Conservation (phyloP, 2,888 invertebrate genomes). For the Gymnoscelis rufifasciata region DNA sequence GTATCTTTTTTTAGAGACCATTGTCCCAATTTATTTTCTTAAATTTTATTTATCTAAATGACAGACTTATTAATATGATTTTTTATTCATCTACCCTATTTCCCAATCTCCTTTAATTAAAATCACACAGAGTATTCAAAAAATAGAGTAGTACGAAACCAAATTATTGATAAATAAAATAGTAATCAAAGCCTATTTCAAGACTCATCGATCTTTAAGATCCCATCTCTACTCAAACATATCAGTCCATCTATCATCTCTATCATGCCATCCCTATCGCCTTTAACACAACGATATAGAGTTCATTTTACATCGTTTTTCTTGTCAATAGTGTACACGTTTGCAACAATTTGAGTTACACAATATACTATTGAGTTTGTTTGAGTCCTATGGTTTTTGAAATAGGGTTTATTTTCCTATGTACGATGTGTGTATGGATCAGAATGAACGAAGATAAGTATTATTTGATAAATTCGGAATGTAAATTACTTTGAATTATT, state of each 20-base stretch:
- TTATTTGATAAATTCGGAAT: constrained; percentile 48
- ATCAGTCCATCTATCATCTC: constrained; percentile 38
- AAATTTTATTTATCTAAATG: too few relatives aligned
- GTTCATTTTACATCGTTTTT: constrained; percentile 24
- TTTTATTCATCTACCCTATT: too few relatives aligned
- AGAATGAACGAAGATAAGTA: constrained; percentile 39
- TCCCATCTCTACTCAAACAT: constrained; percentile 24
- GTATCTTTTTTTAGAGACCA: too few relatives aligned
- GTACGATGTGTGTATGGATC: constrained; percentile 14
- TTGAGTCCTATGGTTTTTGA: constrained; percentile 11
- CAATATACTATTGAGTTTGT: constrained; percentile 28
- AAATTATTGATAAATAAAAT: background rate
- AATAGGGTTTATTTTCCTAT: constrained; percentile 25
- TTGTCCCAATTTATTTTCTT: too few relatives aligned
- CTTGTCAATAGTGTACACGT: constrained; percentile 30
- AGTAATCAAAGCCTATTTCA: constrained; percentile 2
- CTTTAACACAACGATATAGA: constrained; percentile 26
- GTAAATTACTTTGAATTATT: constrained; percentile 48
- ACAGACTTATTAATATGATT: too few relatives aligned
- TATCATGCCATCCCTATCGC: constrained; percentile 26
- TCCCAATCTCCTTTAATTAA: too few relatives aligned
- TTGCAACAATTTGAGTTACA: constrained; percentile 52
- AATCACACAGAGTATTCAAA: too few relatives aligned
- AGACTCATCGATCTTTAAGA: constrained; percentile 10
- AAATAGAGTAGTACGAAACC: background rate